Conservation (phyloP, 2,888 invertebrate genomes). For the Euproctis similis region DNA sequence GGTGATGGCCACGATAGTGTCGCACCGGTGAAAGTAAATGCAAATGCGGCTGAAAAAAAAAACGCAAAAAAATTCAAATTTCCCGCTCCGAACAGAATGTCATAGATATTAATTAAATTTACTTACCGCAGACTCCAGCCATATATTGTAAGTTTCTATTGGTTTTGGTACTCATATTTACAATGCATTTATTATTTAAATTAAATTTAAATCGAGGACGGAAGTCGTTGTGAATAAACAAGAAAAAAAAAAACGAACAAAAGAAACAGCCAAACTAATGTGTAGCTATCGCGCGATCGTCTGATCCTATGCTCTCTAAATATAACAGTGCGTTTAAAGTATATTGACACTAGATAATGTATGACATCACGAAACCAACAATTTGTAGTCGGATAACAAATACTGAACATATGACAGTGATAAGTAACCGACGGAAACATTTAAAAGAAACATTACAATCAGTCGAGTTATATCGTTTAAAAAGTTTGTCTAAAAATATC, state of each 20-base stretch:
- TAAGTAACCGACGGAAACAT: no score
- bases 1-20: conserved; percentile 73
- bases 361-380: conserved; percentile 2
- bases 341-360: not conserved
- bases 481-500: no score
- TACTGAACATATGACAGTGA: no score
- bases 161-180: conserved; percentile 25
- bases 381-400: no score
- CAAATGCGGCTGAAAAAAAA: conserved; percentile 50
- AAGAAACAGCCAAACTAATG: no score
- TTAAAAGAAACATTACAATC: no score
- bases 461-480: no score
- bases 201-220: no score
- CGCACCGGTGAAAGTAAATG: conserved; percentile 64
- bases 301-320: not conserved
- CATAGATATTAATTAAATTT: conserved; percentile 7
- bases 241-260: no score
- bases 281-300: no score
- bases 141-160: conserved; percentile 60
- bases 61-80: conserved; percentile 22
- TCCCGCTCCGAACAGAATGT: conserved; percentile 24
- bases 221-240: no score
- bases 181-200: not conserved
- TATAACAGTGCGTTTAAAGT: conserved; percentile 10
- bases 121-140: conserved; percentile 63